Evolutionary conservation across 2,888 invertebrate species (phyloP).

Genomic region (Luperina testacea): DNA sequence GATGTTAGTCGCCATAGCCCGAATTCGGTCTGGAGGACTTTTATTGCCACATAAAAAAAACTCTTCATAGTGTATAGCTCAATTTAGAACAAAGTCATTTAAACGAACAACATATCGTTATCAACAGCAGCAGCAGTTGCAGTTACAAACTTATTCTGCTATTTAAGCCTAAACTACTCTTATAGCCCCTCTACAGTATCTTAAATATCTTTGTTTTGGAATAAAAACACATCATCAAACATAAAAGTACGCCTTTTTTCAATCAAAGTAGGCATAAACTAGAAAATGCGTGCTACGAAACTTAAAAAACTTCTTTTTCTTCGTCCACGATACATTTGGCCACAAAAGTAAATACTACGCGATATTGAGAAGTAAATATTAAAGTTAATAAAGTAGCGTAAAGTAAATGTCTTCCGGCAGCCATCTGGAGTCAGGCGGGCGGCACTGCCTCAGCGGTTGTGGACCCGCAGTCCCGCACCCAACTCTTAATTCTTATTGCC

Average conservation of each 20-base stretch:
- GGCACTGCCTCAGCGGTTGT: conserved; percentile 69
- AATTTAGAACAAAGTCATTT: neutral
- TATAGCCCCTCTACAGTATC: neutral
- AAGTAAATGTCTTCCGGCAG: conserved; percentile 63
- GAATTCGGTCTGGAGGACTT: no score
- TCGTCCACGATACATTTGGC: neutral
- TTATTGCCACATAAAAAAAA: neutral
- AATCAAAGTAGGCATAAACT: neutral
- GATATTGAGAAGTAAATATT: neutral
- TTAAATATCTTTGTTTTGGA: neutral
- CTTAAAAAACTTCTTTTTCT: neutral
- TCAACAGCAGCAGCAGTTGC: neutral
- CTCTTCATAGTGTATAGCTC: neutral
- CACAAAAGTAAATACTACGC: neutral
- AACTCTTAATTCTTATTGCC: conserved; percentile 66
- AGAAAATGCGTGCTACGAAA: neutral
- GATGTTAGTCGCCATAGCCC: no score
- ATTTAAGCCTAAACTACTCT: neutral
- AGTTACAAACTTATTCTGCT: neutral
- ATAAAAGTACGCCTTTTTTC: neutral
- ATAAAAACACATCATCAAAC: neutral
- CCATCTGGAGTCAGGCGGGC: conserved; percentile 70
- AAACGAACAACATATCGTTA: neutral
- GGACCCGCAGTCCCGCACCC: conserved; percentile 57
- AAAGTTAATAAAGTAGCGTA: conserved; percentile 22